A percentile compares a stretch with the other conserved stretches of the same genome.
These are phyloP conservation scores for Yponomeuta plumbellus DNA, from an alignment of 2,888 invertebrate genomes.

Conservation along the genomic window DNA sequence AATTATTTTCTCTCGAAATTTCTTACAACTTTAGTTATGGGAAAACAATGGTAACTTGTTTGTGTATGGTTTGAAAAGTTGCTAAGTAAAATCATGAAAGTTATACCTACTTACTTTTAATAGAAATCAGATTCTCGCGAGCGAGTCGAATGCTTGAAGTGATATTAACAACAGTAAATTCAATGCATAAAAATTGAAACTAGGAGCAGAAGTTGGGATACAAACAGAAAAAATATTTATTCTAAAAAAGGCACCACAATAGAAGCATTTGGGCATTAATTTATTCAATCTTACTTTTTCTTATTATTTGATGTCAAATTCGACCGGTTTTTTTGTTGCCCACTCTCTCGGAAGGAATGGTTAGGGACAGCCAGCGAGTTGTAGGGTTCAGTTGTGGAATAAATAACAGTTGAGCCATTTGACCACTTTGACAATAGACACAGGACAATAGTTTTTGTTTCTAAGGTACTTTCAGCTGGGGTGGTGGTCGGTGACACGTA, in stretches of 20 bases:
- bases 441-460: not conserved
- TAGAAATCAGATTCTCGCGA: too few species aligned
- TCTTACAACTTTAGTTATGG: too few species aligned
- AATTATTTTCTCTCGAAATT: too few species aligned
- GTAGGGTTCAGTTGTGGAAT: slow-evolving; percentile 9
- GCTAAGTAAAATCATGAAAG: too few species aligned
- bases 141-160: too few species aligned
- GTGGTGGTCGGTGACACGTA: not conserved
- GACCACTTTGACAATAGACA: not conserved
- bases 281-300: slow-evolving; percentile 36
- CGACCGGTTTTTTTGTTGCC: slow-evolving; percentile 35
- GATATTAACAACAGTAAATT: too few species aligned
- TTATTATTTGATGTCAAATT: slow-evolving; percentile 32
- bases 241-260: slow-evolving; percentile 31
- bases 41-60: too few species aligned
- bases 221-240: not conserved
- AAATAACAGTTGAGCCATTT: not conserved
- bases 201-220: not conserved
- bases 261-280: slow-evolving; percentile 37
- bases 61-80: too few species aligned
- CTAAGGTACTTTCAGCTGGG: not conserved
- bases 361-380: slow-evolving; percentile 23
- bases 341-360: slow-evolving; percentile 44
- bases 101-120: too few species aligned
- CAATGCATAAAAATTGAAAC: not conserved